phyloP scores from a whole-genome alignment of 1,140 invertebrate species.

The Psix sp. region DNA sequence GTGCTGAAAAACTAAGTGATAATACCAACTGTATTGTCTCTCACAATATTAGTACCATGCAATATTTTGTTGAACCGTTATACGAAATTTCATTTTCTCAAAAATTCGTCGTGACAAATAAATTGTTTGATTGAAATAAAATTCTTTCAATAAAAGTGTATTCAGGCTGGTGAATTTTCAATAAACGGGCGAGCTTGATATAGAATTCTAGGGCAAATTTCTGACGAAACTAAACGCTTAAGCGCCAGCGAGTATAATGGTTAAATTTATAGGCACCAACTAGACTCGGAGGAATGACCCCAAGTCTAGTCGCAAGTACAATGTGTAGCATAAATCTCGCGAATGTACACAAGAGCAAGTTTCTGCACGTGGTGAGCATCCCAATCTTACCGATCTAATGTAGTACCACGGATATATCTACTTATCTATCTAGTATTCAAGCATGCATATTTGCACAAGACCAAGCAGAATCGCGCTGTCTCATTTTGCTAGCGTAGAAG shows the following conservation, averaged over 20 bases:
- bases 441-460: slow-evolving; percentile 47
- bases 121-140: too few relatives aligned
- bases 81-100: too few relatives aligned
- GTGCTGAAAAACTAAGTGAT: too few relatives aligned
- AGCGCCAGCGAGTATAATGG: slow-evolving; percentile 10
- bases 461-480: slow-evolving; percentile 45
- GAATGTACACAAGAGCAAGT: slow-evolving; percentile 33
- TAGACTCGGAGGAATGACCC: slow-evolving; percentile 40
- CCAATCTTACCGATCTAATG: slow-evolving; percentile 54
- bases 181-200: too few relatives aligned
- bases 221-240: slow-evolving; percentile 34
- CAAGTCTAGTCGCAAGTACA: slow-evolving; percentile 41
- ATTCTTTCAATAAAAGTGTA: too few relatives aligned
- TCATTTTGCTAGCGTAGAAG: slow-evolving; percentile 41
- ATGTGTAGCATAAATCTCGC: slow-evolving; percentile 43
- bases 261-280: slow-evolving; percentile 40
- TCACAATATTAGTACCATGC: too few relatives aligned
- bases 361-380: slow-evolving; percentile 41
- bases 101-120: too few relatives aligned
- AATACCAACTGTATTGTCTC: too few relatives aligned
- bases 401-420: slow-evolving; percentile 42
- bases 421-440: slow-evolving; percentile 58
- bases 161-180: too few relatives aligned
- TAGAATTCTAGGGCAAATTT: too few relatives aligned
- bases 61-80: too few relatives aligned